phyloP scores from a whole-genome alignment of 1,140 invertebrate genomes.

The Stegodyphus dumicola region DNA sequence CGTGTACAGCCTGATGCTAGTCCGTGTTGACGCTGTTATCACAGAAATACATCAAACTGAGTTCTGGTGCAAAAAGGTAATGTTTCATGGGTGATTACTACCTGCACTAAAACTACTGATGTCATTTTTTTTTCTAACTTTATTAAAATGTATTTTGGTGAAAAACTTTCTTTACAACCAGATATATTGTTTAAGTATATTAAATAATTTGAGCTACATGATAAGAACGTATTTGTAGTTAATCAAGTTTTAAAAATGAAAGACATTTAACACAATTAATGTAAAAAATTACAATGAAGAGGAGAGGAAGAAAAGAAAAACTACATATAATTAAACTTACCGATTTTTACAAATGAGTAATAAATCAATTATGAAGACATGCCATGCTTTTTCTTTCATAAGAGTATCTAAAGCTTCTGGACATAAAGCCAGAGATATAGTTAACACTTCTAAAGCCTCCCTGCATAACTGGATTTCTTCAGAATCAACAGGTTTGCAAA shows the following conservation, averaged over 20 bases:
- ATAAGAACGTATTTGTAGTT: neutral
- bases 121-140: too few species aligned
- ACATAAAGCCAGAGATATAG: constrained; percentile 87
- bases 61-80: too few species aligned
- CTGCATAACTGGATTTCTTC: constrained; percentile 75
- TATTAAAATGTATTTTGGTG: too few species aligned
- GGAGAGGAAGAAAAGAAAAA: neutral
- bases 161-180: too few species aligned
- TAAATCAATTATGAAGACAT: constrained; percentile 88
- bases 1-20: too few species aligned
- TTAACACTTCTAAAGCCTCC: constrained; percentile 91
- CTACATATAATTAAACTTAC: constrained; percentile 63
- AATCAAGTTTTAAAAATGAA: too few species aligned
- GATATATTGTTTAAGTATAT: too few species aligned
- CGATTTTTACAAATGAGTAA: constrained; percentile 78
- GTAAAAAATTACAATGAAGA: neutral
- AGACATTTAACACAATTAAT: neutral
- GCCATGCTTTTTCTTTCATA: constrained; percentile 81
- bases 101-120: too few species aligned
- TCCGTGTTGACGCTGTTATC: too few species aligned
- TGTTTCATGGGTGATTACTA: too few species aligned
- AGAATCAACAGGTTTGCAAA: constrained; percentile 32
- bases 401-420: constrained; percentile 82
- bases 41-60: too few species aligned
- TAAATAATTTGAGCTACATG: too few species aligned